Evolutionary conservation across 2,113 vertebrate species (phyloP).

Genomic region (Bubo blakistoni): DNA sequence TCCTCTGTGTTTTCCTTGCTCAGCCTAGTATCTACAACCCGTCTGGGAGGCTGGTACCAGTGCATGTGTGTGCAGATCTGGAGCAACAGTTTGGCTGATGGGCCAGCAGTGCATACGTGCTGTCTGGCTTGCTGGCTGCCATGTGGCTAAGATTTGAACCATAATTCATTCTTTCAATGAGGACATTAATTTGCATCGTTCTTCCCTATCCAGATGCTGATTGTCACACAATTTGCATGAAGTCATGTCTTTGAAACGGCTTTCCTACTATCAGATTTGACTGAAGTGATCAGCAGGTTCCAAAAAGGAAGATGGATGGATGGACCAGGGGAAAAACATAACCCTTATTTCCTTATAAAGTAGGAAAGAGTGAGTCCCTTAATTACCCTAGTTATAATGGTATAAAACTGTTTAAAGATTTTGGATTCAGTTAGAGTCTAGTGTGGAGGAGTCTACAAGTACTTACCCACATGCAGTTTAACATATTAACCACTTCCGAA

Average conservation of each 20-base stretch:
- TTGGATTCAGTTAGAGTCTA: not conserved
- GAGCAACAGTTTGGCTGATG: not conserved
- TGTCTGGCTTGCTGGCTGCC: not conserved
- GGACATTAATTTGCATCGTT: not conserved
- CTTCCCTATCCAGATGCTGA: not conserved
- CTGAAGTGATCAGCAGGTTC: not conserved
- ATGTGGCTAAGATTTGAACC: not conserved
- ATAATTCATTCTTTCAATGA: not conserved
- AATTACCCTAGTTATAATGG: not conserved
- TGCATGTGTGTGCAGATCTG: fast-evolving
- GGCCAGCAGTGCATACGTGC: not conserved
- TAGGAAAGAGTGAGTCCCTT: not conserved
- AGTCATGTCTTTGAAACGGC: not conserved
- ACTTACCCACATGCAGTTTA: not conserved
- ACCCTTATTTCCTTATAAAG: not conserved
- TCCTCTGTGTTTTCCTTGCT: not conserved
- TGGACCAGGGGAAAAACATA: not conserved
- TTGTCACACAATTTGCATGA: not conserved
- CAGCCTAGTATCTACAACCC: not conserved
- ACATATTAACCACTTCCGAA: not conserved
- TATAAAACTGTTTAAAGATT: not conserved
- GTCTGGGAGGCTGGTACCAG: not conserved
- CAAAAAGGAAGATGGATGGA: not conserved
- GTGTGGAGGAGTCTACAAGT: not conserved
- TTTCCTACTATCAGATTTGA: not conserved